Conservation (phyloP, 2,797 vertebrate species). For the Chromobotia macracanthus region DNA sequence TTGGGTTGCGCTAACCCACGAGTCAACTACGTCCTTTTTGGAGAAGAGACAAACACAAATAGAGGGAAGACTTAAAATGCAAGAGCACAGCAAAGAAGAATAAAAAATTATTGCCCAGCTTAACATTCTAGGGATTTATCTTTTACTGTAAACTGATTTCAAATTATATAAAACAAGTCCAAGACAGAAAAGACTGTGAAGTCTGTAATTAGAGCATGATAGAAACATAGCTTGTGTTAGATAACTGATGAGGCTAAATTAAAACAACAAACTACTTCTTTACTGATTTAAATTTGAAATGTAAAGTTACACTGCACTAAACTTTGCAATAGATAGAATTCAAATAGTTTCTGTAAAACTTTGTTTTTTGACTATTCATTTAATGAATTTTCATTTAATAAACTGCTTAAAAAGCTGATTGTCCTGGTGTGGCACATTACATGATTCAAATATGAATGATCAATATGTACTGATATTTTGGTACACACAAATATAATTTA, state of each 20-base stretch:
- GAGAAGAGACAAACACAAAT: not conserved
- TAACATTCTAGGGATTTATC: constrained; percentile 13
- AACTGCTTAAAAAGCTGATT: too few relatives aligned
- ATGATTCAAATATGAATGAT: too few relatives aligned
- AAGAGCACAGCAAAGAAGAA: constrained; percentile 15
- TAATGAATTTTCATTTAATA: too few relatives aligned
- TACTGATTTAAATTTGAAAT: too few relatives aligned
- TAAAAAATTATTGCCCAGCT: not conserved
- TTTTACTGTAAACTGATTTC: not conserved
- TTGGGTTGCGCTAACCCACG: constrained; percentile 44
- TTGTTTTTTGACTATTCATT: too few relatives aligned
- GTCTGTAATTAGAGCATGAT: not conserved
- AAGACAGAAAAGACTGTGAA: too few relatives aligned
- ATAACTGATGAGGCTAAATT: not conserved
- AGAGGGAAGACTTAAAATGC: not conserved
- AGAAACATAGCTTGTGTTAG: not conserved
- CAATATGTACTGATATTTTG: too few relatives aligned
- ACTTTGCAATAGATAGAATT: too few relatives aligned
- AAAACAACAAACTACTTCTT: not conserved
- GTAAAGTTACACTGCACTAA: too few relatives aligned
- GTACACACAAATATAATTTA: too few relatives aligned
- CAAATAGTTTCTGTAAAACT: too few relatives aligned
- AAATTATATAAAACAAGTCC: not conserved
- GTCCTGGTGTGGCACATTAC: too few relatives aligned
- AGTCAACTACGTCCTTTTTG: constrained; percentile 43